A percentile compares a stretch with the other conserved stretches of the same genome.
phyloP scores from a whole-genome alignment of 2,888 invertebrate genomes.

The Platyscelio sp. region DNA sequence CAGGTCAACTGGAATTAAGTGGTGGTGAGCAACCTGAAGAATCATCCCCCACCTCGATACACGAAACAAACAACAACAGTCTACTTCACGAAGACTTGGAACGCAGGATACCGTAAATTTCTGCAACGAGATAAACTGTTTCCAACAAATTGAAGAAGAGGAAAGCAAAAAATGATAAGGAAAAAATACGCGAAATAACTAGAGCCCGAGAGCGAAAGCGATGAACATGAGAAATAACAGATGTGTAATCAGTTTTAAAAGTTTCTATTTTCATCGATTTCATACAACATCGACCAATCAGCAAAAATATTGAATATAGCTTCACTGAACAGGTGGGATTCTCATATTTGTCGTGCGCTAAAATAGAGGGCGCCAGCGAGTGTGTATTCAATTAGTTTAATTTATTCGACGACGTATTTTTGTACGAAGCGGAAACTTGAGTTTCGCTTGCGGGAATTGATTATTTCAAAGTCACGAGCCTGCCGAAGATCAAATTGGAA shows the following conservation, averaged over 20 bases:
- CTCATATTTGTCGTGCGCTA: neutral
- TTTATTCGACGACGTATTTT: constrained; percentile 35
- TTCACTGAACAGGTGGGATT: neutral
- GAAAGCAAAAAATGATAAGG: constrained; percentile 39
- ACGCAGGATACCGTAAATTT: constrained; percentile 75
- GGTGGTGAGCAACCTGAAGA: constrained; percentile 83
- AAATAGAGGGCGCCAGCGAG: neutral
- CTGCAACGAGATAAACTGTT: constrained; percentile 34
- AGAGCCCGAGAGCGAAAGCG: constrained; percentile 42
- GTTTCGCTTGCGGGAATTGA: constrained; percentile 23
- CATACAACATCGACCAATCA: constrained; percentile 9
- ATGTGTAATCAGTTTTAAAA: constrained; percentile 33
- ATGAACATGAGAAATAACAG: constrained; percentile 29
- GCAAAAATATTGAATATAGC: neutral
- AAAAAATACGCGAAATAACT: constrained; percentile 40
- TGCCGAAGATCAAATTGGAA: constrained; percentile 46
- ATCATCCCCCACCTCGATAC: constrained; percentile 82
- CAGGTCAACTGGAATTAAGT: constrained; percentile 83
- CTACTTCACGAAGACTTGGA: constrained; percentile 87
- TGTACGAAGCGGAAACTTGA: constrained; percentile 20
- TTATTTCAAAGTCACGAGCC: constrained; percentile 27
- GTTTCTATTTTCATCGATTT: too few relatives aligned
- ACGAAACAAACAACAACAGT: constrained; percentile 87
- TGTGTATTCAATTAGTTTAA: constrained; percentile 30
- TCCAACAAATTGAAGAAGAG: neutral